Evolutionary conservation across 2,888 invertebrate genomes (phyloP), one percentile per base, ranked within the genome.

Genomic region (Cheilosia grossa): DNA sequence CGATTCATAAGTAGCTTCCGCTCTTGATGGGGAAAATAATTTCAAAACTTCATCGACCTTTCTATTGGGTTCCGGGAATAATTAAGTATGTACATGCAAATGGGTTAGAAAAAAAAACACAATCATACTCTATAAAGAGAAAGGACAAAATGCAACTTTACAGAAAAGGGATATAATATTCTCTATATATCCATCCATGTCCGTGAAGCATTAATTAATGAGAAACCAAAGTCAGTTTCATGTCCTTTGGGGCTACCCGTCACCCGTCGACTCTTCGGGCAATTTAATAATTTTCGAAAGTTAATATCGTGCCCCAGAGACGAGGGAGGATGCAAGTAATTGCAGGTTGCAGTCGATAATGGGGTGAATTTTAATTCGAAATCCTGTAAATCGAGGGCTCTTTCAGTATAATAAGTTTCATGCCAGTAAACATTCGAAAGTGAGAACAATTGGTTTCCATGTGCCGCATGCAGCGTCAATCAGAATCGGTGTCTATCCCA

Each of bases 161-260:
- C 13, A 30, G 44, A 4, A 10, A 30, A 10, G 2, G 49, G 40
- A 44, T 27, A 19, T 15, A n/a, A 42, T n/a, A 42, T n/a, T 3
- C 2, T 9, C 2, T 0, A 30, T 30, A 49, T 63, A 5, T 19
- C 2, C 24, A 15, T n/a, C n/a, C 37, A 17, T 63, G n/a, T 33
- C 63, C 44, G 27, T 40, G n/a, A 37, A 64, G 37, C 64, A 37
- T 64, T 64, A 64, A 64, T 64, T 64, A 64, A 51, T 64, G 64
- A 64, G 37, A 51, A 63, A 49, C 63, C 63, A 49, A 63, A 63
- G 63, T 49, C 63, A 19, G 19, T 63, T 63, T 15, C 21, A 51
- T 64, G 5, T 64, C n/a, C 40, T 21, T 37, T 3, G 24, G 37
- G 64, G 37, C 33, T 9, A 24, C 37, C 33, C 49, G 9, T 21